Conservation (phyloP, 2,888 invertebrate genomes). For the Belgica antarctica region DNA sequence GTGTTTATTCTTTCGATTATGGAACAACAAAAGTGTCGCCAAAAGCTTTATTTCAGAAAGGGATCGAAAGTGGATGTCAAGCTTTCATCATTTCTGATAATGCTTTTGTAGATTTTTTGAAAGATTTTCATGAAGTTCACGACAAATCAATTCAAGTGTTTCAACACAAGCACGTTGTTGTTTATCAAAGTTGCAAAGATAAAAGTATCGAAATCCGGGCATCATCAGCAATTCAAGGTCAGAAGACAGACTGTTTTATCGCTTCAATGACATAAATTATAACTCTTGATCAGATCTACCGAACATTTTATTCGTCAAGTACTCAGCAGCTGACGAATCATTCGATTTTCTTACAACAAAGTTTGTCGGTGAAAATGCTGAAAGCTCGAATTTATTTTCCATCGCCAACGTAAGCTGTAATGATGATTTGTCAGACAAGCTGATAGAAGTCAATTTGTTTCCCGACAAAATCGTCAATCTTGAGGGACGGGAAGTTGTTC, state of each 20-base stretch:
- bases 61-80: slow-evolving; percentile 26
- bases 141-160: slow-evolving; percentile 19
- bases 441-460: slow-evolving; percentile 47
- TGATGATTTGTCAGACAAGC: slow-evolving; percentile 45
- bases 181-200: slow-evolving; percentile 8
- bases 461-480: slow-evolving; percentile 50
- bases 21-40: background rate
- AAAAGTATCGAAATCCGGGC: background rate
- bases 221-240: slow-evolving; percentile 18
- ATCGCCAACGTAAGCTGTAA: slow-evolving; percentile 48
- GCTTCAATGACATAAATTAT: background rate
- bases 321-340: slow-evolving; percentile 43
- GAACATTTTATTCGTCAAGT: slow-evolving; percentile 49
- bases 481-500: slow-evolving; percentile 49
- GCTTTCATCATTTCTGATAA: slow-evolving; percentile 30
- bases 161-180: slow-evolving; percentile 23
- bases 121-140: slow-evolving; percentile 32
- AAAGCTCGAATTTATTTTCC: slow-evolving; percentile 45
- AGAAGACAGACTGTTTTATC: background rate
- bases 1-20: slow-evolving; percentile 11
- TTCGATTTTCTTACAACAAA: slow-evolving; percentile 52
- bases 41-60: background rate
- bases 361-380: slow-evolving; percentile 48
- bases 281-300: slow-evolving; percentile 48
- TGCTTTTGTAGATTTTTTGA: background rate